Conservation (phyloP, 2,113 vertebrate species). For the Tenebrosternarchus preto region DNA sequence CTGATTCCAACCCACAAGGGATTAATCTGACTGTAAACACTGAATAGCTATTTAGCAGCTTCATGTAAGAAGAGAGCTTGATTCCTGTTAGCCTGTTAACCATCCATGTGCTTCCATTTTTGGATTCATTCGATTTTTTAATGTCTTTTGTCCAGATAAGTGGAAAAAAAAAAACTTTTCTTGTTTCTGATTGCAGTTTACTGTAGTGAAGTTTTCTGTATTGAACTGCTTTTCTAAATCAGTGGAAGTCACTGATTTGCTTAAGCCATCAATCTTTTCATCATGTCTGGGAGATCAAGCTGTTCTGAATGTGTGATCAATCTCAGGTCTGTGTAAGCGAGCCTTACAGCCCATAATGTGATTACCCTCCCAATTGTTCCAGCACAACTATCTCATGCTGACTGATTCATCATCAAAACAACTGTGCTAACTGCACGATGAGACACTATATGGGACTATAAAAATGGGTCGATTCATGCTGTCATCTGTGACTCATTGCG, state of each 20-base stretch:
- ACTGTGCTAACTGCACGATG: background rate
- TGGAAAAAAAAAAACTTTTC: background rate
- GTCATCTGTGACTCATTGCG: background rate
- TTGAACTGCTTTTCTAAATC: background rate
- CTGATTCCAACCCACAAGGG: background rate
- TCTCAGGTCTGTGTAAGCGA: background rate
- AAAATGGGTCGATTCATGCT: background rate
- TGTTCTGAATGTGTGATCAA: background rate
- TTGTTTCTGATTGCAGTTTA: background rate
- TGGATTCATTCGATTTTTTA: background rate
- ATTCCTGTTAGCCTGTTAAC: background rate
- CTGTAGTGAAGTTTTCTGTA: background rate
- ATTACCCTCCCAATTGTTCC: background rate
- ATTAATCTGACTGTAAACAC: constrained; percentile 8
- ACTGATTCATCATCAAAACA: background rate
- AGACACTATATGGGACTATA: background rate
- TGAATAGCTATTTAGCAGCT: background rate
- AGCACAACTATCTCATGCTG: background rate
- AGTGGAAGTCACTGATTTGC: background rate
- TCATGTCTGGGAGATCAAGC: background rate
- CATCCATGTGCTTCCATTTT: background rate
- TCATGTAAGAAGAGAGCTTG: background rate
- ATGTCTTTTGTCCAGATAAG: background rate
- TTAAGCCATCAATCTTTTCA: background rate
- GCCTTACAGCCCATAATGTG: background rate